Base-by-base conservation (phyloP, 2,888 invertebrate species). In the Romanomermis culicivorax region DNA sequence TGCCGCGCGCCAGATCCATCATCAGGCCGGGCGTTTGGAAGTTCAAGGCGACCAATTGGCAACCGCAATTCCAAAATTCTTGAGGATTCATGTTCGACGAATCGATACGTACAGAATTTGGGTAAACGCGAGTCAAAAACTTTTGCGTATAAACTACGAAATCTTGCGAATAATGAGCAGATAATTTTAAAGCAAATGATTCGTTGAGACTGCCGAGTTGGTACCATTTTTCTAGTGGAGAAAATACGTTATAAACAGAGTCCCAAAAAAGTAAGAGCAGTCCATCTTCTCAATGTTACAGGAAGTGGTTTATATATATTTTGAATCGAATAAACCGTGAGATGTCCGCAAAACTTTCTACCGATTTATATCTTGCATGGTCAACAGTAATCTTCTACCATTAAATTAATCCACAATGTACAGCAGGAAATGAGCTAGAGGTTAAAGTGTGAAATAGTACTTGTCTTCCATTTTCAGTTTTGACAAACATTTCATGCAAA, bases 1-100 rank as follows among this genome's bases (percentile, higher is more conserved):
- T 71, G 17, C 76, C 78, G 59, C 75, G 72, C 64, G 77, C 76
- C n/a, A 78, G 64, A 63, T 78, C 77, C 76, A 77, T 77, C 75
- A 76, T 76, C 52, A 76, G 66, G 0, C 77, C 77, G 1, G 75
- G 73, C 0, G 77, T 77, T 65, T 78, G 77, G 65, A 75, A 76
- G 66, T 77, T 77, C 59, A 78, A 65, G 1, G 76, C 72, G 58
- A 75, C 75, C 68, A 74, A 67, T 65, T 77, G 72, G 64, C 74
- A 74, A 52, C 77, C 77, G 61, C 74, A 74, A 62, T 76, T 77
- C 77, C 77, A 77, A 59, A 76, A 72, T 60, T 77, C 76, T 61
- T 76, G 72, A 2, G 74, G 73, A 62, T 75, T 74, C 62, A 71
- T 67, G 61, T 75, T 75, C 58, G 72, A 73, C 2, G 76, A 76